A percentile compares a stretch with the other conserved stretches of the same genome.
Evolutionary conservation across 2,797 vertebrate genomes (phyloP).

Genomic region (Protosalanx chinensis): DNA sequence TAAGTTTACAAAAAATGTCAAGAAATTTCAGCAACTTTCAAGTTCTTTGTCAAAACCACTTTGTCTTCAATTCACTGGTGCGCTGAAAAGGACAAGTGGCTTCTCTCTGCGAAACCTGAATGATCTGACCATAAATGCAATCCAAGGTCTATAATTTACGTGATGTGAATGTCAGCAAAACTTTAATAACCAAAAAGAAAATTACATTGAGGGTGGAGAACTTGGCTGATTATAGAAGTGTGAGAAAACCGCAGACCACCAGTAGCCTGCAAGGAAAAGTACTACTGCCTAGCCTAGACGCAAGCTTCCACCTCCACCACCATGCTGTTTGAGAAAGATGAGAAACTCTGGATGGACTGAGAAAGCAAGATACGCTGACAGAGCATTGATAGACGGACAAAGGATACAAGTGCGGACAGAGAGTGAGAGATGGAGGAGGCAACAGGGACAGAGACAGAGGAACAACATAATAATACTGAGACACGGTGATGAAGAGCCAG

Average conservation of each 20-base stretch:
- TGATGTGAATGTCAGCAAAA: constrained; percentile 63
- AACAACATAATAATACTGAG: background rate
- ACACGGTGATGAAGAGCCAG: background rate
- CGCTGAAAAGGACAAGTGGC: constrained; percentile 32
- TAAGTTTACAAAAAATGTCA: too few species aligned
- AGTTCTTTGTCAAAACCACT: too few species aligned
- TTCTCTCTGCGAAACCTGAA: constrained; percentile 30
- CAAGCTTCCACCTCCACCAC: constrained; percentile 31
- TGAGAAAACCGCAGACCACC: constrained; percentile 61
- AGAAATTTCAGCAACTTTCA: too few species aligned
- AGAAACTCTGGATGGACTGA: constrained; percentile 15
- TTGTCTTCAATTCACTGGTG: background rate
- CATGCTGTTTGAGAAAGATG: constrained; percentile 22
- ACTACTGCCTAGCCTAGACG: constrained; percentile 21
- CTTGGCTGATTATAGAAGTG: constrained; percentile 64
- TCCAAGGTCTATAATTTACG: constrained; percentile 59
- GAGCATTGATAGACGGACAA: background rate
- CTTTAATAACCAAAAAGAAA: constrained; percentile 63
- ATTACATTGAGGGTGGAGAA: constrained; percentile 56
- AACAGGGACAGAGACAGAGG: background rate
- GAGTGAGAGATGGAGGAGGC: background rate
- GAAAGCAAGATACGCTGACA: background rate
- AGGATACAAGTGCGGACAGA: background rate
- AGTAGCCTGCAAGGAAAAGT: constrained; percentile 38
- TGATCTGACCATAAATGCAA: constrained; percentile 48